phyloP scores from a whole-genome alignment of 2,888 invertebrate genomes.

The Alviniconcha strummeri region DNA sequence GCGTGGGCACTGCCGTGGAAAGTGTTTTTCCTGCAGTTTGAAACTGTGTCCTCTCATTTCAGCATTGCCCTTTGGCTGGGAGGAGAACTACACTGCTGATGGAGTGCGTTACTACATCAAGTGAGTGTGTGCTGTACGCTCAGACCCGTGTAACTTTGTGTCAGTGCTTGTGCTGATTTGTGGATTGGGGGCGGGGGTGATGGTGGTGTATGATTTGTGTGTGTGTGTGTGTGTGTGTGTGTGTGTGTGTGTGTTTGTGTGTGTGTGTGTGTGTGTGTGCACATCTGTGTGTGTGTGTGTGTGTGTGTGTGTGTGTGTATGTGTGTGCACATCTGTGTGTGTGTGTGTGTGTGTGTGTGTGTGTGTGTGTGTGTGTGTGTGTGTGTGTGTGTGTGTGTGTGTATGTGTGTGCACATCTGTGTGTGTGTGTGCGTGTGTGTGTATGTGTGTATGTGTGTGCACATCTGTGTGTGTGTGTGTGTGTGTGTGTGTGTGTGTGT shows the following conservation, averaged over 20 bases:
- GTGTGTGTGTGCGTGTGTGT: no score
- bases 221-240: neutral
- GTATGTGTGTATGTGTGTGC: no score
- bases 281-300: neutral
- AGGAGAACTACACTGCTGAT: constrained; percentile 68
- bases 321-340: no score
- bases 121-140: constrained; percentile 53
- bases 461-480: no score
- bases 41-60: constrained; percentile 25
- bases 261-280: neutral
- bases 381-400: no score
- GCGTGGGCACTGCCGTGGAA: no score
- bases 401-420: no score
- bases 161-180: neutral
- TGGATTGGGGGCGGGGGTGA: no score
- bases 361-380: no score
- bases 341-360: no score
- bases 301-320: constrained; percentile 31
- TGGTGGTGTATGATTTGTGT: neutral
- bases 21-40: no score
- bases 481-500: no score
- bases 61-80: constrained; percentile 72
- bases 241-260: constrained; percentile 4
- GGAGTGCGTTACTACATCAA: constrained; percentile 70
- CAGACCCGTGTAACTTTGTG: neutral